phyloP scores from a whole-genome alignment of 2,888 invertebrate species.

The Alcis repandata region DNA sequence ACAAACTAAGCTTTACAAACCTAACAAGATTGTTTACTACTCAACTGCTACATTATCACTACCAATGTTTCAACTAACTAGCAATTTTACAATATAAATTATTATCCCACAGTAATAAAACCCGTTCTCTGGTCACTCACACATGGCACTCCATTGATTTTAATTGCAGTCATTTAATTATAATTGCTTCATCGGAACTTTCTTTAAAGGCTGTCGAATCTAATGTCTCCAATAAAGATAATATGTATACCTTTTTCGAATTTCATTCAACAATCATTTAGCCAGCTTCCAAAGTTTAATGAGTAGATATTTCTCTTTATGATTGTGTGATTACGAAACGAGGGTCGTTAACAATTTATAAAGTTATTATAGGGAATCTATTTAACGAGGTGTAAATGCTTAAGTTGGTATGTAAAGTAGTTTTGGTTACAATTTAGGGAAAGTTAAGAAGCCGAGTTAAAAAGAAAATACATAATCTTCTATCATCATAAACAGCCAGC shows the following conservation, averaged over 20 bases:
- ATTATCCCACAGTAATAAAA: slow-evolving; percentile 83
- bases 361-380: slow-evolving; percentile 24
- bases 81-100: slow-evolving; percentile 75
- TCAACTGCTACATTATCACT: slow-evolving; percentile 62
- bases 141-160: slow-evolving; percentile 78
- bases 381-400: slow-evolving; percentile 33
- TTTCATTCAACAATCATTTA: slow-evolving; percentile 60
- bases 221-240: slow-evolving; percentile 77
- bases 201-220: slow-evolving; percentile 76
- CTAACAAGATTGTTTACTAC: slow-evolving; percentile 48
- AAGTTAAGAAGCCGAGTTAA: no score
- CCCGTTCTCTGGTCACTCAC: slow-evolving; percentile 66
- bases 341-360: slow-evolving; percentile 38
- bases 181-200: slow-evolving; percentile 81
- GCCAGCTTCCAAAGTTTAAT: slow-evolving; percentile 63
- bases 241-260: slow-evolving; percentile 63
- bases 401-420: slow-evolving; percentile 9
- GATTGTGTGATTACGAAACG: slow-evolving; percentile 55
- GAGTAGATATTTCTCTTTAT: slow-evolving; percentile 55
- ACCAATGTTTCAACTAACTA: slow-evolving; percentile 71
- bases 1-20: slow-evolving; percentile 15
- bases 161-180: slow-evolving; percentile 81
- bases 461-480: no score
- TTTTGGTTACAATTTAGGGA: no score
- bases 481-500: no score